Conservation (phyloP, 2,888 invertebrate species). For the Dysmachus trigonus region DNA sequence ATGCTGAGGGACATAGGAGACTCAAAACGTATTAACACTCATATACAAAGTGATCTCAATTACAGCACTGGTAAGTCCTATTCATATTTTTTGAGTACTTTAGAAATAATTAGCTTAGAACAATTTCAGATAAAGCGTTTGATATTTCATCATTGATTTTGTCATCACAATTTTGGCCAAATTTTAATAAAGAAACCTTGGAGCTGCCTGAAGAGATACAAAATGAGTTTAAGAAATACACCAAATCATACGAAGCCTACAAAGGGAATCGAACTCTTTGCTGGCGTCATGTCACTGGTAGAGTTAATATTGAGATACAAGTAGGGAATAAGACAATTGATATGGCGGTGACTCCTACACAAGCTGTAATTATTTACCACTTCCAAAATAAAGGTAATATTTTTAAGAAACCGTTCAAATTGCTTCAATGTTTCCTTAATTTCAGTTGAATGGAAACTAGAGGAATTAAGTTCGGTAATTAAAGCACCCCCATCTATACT, state of each 20-base stretch:
- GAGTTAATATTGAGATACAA: slow-evolving; percentile 90
- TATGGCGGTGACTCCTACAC: slow-evolving; percentile 89
- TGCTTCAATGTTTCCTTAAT: slow-evolving; percentile 31
- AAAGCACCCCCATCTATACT: slow-evolving; percentile 88
- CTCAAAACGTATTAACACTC: slow-evolving; percentile 90
- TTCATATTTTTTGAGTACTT: neutral
- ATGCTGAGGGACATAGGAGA: slow-evolving; percentile 98
- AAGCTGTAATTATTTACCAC: slow-evolving; percentile 93
- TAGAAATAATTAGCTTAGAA: neutral
- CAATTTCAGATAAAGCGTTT: slow-evolving; percentile 65
- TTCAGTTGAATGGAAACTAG: slow-evolving; percentile 82
- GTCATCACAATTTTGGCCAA: slow-evolving; percentile 99
- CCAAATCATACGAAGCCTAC: slow-evolving; percentile 87
- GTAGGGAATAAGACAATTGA: slow-evolving; percentile 81
- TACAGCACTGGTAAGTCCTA: slow-evolving; percentile 56
- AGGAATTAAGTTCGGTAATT: slow-evolving; percentile 84
- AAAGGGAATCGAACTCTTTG: slow-evolving; percentile 91
- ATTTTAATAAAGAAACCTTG: slow-evolving; percentile 92
- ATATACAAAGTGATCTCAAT: slow-evolving; percentile 78
- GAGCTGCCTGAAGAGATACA: slow-evolving; percentile 84
- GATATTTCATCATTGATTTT: slow-evolving; percentile 86
- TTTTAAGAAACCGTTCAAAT: neutral
- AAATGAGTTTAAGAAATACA: slow-evolving; percentile 84
- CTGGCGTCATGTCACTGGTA: slow-evolving; percentile 94
- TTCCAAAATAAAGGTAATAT: slow-evolving; percentile 82